phyloP scores from a whole-genome alignment of 2,888 invertebrate genomes.

The Hedya salicella region DNA sequence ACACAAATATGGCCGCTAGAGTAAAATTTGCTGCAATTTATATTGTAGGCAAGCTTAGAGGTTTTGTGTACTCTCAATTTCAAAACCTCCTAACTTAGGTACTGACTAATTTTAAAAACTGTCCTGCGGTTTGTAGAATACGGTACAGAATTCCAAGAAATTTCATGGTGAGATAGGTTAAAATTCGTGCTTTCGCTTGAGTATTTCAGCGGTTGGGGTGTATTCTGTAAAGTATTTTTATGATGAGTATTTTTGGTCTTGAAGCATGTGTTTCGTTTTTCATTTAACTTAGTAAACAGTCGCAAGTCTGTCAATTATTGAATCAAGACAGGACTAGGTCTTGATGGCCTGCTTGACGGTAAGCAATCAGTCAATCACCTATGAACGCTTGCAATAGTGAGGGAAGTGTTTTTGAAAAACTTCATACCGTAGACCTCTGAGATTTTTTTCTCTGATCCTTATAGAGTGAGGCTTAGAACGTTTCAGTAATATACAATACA shows the following conservation, averaged over 20 bases:
- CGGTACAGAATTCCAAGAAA: neutral
- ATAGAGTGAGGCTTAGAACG: too few relatives aligned
- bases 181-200: neutral
- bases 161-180: neutral
- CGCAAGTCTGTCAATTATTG: too few relatives aligned
- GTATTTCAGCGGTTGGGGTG: slow-evolving; percentile 2
- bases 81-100: neutral
- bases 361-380: too few relatives aligned
- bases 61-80: neutral
- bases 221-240: slow-evolving; percentile 7
- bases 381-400: too few relatives aligned
- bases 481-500: too few relatives aligned
- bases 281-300: too few relatives aligned
- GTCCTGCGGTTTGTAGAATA: neutral
- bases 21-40: slow-evolving; percentile 15
- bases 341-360: too few relatives aligned
- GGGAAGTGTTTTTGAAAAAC: too few relatives aligned
- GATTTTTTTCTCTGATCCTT: too few relatives aligned
- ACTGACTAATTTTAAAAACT: neutral
- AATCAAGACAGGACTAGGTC: too few relatives aligned
- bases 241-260: neutral
- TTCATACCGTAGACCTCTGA: too few relatives aligned
- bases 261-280: neutral
- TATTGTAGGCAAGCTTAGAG: slow-evolving; percentile 9
- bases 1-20: neutral